These are phyloP conservation scores for Nematostella vectensis DNA, from an alignment of 92 coral and sea anemone genomes.

Conservation along the genomic window DNA sequence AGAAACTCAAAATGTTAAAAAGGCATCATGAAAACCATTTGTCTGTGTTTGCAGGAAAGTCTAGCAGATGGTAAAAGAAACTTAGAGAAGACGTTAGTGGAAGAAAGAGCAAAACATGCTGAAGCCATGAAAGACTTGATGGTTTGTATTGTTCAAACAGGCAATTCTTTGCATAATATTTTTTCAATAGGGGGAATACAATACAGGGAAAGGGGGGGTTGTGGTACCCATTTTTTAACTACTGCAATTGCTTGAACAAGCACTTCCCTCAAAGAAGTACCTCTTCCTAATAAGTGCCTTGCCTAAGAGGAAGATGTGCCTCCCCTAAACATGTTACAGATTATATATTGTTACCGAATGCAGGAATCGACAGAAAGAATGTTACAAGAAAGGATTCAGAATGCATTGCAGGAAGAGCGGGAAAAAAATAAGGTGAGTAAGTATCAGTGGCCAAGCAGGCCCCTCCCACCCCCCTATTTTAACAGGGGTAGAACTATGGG, in stretches of 20 bases:
- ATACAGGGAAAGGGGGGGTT: too few relatives aligned
- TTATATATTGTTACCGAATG: neutral
- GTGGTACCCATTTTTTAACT: too few relatives aligned
- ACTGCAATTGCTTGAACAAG: too few relatives aligned
- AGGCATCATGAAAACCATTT: neutral
- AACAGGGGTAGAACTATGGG: too few relatives aligned
- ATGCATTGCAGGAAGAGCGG: conserved; percentile 44
- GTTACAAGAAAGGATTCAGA: conserved; percentile 33
- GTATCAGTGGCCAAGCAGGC: neutral
- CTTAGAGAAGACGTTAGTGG: neutral
- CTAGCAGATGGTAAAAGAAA: neutral
- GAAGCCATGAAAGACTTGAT: conserved; percentile 38
- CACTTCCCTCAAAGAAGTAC: too few relatives aligned
- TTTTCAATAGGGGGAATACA: too few relatives aligned
- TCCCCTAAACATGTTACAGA: neutral
- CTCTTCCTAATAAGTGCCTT: too few relatives aligned
- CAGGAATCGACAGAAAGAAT: neutral
- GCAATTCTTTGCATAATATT: neutral
- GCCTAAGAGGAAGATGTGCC: neutral
- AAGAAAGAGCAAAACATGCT: conserved; percentile 48
- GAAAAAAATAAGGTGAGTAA: conserved; percentile 12
- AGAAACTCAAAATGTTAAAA: too few relatives aligned
- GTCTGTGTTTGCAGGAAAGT: neutral
- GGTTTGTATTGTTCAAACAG: conserved; percentile 20
- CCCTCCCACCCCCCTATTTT: neutral